A percentile compares a stretch with the other conserved stretches of the same genome.
Evolutionary conservation across 2,888 invertebrate species (phyloP).

Genomic region (Tenthredo distinguenda): DNA sequence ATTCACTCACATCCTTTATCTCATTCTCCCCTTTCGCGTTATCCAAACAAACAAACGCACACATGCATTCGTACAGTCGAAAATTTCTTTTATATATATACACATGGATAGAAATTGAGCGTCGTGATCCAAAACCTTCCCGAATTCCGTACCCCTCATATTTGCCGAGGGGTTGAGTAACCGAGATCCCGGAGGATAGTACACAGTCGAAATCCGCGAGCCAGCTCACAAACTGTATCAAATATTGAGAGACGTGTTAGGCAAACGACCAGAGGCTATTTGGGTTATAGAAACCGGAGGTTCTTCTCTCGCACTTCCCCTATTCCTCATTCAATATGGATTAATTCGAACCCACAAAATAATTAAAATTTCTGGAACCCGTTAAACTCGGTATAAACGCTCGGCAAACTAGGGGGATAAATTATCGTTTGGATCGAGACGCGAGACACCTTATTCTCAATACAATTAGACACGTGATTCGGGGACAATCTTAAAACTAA

Average conservation of each 20-base stretch:
- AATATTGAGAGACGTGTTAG: constrained; percentile 43
- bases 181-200: background rate
- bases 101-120: background rate
- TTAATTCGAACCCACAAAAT: background rate
- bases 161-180: constrained; percentile 12
- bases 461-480: background rate
- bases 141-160: background rate
- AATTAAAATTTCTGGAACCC: background rate
- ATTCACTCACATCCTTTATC: background rate
- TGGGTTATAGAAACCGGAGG: background rate
- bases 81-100: background rate
- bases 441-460: background rate
- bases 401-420: background rate
- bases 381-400: background rate
- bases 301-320: background rate
- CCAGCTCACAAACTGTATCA: constrained; percentile 15
- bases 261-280: constrained; percentile 40
- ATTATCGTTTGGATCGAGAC: constrained; percentile 2
- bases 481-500: background rate
- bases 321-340: background rate
- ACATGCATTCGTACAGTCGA: background rate
- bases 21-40: background rate
- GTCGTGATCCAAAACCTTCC: background rate
- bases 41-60: background rate
- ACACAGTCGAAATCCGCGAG: background rate